Evolutionary conservation across 1,140 invertebrate species (phyloP).

Genomic region (Phymastichus coffea): DNA sequence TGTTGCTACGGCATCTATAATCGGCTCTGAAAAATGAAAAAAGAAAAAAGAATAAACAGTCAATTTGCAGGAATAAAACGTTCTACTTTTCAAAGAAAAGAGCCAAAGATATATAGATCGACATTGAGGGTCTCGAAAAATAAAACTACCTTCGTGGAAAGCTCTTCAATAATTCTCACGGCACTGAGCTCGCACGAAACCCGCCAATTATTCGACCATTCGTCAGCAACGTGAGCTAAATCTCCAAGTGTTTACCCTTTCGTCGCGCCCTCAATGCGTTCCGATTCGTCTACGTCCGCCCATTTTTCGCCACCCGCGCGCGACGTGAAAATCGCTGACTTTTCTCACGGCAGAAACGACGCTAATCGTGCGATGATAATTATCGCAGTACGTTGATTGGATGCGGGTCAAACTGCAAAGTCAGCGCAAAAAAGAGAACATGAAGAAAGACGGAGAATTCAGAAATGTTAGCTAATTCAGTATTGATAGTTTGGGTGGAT

Average conservation of each 20-base stretch:
- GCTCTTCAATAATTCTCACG: too few relatives aligned
- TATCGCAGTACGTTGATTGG: constrained; percentile 37
- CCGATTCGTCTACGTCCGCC: constrained; percentile 9
- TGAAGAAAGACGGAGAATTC: constrained; percentile 17
- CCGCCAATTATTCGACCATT: constrained; percentile 56
- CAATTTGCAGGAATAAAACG: too few relatives aligned
- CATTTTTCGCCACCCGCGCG: background rate
- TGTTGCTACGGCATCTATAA: too few relatives aligned
- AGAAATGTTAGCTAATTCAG: constrained; percentile 15
- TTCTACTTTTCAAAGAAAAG: too few relatives aligned
- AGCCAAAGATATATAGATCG: too few relatives aligned
- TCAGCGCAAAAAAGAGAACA: constrained; percentile 35
- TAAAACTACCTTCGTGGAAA: too few relatives aligned
- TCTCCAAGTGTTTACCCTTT: constrained; percentile 54
- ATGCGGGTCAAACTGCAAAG: constrained; percentile 48
- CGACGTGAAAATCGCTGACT: constrained; percentile 47
- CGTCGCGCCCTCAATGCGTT: constrained; percentile 13
- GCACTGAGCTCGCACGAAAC: constrained; percentile 43
- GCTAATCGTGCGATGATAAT: constrained; percentile 44
- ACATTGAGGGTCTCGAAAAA: too few relatives aligned
- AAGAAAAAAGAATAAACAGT: too few relatives aligned
- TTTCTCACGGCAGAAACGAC: constrained; percentile 8
- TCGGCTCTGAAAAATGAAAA: too few relatives aligned
- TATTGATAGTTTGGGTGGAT: too few relatives aligned
- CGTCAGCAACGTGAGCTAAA: constrained; percentile 54